These are phyloP conservation scores for Dicrurus megarhynchus DNA, from an alignment of 2,113 vertebrate genomes.

Conservation along the genomic window DNA sequence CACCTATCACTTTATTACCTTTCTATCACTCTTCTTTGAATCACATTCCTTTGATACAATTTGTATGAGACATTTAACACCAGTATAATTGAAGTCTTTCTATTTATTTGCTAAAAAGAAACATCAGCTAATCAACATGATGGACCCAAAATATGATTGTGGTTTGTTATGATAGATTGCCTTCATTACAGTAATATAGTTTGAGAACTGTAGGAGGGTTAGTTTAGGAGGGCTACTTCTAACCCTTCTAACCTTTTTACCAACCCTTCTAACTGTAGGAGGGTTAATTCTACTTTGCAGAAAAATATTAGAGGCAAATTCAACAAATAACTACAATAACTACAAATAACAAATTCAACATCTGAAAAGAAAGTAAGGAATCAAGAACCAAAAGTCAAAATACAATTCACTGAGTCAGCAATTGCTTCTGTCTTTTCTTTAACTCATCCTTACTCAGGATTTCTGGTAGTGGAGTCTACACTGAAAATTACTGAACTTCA, in stretches of 20 bases:
- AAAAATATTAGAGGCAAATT: neutral
- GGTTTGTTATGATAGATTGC: neutral
- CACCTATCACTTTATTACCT: neutral
- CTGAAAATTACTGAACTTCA: neutral
- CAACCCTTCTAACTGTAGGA: neutral
- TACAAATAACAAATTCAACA: neutral
- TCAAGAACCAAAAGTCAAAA: neutral
- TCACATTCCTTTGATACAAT: neutral
- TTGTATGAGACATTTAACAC: neutral
- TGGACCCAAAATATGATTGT: neutral
- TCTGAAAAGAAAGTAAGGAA: neutral
- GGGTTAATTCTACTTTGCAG: neutral
- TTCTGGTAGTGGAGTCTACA: neutral
- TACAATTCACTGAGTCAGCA: neutral
- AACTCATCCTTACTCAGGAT: neutral
- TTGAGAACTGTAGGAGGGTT: neutral
- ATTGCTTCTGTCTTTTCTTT: neutral
- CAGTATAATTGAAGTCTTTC: neutral
- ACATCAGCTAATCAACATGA: neutral
- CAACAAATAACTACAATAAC: neutral
- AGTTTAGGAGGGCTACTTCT: neutral
- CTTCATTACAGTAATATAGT: neutral
- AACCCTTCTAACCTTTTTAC: neutral
- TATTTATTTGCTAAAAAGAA: neutral
- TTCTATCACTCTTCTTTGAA: neutral